Evolutionary conservation across 2,113 vertebrate species (phyloP), one percentile per base, ranked within the genome.

Genomic region (Turnix velox): DNA sequence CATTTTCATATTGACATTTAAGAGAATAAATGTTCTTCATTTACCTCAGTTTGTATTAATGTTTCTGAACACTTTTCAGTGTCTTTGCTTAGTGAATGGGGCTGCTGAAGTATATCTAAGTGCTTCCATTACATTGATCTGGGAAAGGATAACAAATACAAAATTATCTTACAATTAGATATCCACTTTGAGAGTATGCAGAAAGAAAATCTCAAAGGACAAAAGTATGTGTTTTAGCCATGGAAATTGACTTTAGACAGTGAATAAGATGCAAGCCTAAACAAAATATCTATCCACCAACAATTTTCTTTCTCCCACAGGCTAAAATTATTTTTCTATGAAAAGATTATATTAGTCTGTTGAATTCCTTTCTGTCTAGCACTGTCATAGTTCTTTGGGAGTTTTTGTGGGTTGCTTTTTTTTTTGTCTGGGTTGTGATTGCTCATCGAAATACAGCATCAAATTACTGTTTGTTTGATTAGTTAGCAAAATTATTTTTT

Each of bases 301-400:
- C n/a, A n/a, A n/a, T n/a, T n/a, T 63, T 88, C 88, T 93, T 92
- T 92, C 43, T 88, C 55, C 55, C 43, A 89, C 61, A 63, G 33
- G 43, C 68, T 86, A 74, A 78, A 92, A 88, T 68, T 81, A 78
- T 77, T 93, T 86, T 71, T 59, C 68, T 81, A 3, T 81, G 6
- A 75, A 77, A 88, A 86, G 35, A 57, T 37, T 54, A 4, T 55
- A 63, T 95, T 96, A 54, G 58, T 74, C 15, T 73, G 52, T 74
- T 19, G 5, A 73, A 82, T 88, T 87, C 79, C 68, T 96, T 94
- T 83, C 88, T 96, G 89, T 97, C 87, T 88, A 24, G n/a, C 27
- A 23, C 11, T 10, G 7, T 48, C 61, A 74, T 40, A 92, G 16
- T 8, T 69, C 35, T 94, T 92, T 45, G 45, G 35, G 17, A 0